A percentile compares a stretch with the other conserved stretches of the same genome.
These are phyloP conservation scores for Diadumene lineata DNA, from an alignment of 92 coral and sea anemone genomes.

Conservation along the genomic window DNA sequence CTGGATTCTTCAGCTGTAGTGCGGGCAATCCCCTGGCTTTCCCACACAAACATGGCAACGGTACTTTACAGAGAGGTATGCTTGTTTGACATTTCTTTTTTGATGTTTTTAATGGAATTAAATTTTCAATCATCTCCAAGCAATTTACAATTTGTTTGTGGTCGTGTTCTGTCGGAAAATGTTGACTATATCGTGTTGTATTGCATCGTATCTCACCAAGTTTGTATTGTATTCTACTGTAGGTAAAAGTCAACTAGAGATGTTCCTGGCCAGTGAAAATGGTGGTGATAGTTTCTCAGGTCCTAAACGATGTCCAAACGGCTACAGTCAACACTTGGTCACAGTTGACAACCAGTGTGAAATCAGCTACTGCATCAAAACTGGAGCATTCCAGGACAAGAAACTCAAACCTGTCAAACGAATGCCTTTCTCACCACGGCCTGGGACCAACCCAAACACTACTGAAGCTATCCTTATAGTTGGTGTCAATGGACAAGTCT, in stretches of 20 bases:
- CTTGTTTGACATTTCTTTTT: too few relatives aligned
- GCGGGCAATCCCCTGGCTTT: constrained; percentile 85
- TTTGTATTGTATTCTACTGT: not conserved
- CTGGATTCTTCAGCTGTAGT: constrained; percentile 82
- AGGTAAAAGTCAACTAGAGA: constrained; percentile 28
- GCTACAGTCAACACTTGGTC: constrained; percentile 74
- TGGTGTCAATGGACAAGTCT: constrained; percentile 70
- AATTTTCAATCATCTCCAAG: too few relatives aligned
- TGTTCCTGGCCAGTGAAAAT: constrained; percentile 31
- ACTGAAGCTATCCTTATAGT: constrained; percentile 60
- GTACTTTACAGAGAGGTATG: not conserved
- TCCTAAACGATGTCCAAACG: constrained; percentile 63
- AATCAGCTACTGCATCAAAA: constrained; percentile 75
- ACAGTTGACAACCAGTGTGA: constrained; percentile 85
- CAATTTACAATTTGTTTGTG: too few relatives aligned
- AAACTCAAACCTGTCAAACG: constrained; percentile 57
- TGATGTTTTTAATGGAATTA: too few relatives aligned
- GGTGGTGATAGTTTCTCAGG: constrained; percentile 27
- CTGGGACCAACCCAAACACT: constrained; percentile 59
- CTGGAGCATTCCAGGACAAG: constrained; percentile 46
- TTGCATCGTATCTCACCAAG: too few relatives aligned
- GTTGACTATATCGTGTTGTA: too few relatives aligned
- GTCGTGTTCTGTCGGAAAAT: too few relatives aligned
- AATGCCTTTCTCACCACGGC: constrained; percentile 74
- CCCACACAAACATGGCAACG: constrained; percentile 21